Evolutionary conservation across 2,888 invertebrate species (phyloP).

Genomic region (Actias luna): DNA sequence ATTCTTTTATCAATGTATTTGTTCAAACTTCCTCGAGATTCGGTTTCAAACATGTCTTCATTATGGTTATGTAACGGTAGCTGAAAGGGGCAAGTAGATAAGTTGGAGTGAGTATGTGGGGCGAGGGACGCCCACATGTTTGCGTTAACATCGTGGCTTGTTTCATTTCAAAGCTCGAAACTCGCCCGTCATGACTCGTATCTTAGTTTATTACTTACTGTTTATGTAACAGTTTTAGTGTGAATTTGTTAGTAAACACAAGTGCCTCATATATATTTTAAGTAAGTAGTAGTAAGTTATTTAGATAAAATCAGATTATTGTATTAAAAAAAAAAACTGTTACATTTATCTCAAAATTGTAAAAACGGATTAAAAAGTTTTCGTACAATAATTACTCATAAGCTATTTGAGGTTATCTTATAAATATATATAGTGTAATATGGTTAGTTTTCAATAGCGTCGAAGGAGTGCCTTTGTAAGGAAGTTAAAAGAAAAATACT

Average conservation of each 20-base stretch:
- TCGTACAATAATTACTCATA: no score
- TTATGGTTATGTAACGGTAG: neutral
- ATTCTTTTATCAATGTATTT: neutral
- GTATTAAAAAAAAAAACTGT: no score
- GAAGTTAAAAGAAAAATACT: no score
- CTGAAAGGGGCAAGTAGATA: neutral
- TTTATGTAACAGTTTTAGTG: neutral
- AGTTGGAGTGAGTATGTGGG: neutral
- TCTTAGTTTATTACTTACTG: conserved; percentile 4
- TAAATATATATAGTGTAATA: no score
- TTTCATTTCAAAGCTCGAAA: conserved; percentile 4
- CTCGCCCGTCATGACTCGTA: neutral
- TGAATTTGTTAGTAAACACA: neutral
- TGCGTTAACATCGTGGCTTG: neutral
- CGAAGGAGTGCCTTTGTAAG: no score
- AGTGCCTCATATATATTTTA: neutral
- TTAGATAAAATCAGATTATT: no score
- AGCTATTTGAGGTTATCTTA: no score
- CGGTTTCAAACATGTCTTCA: neutral
- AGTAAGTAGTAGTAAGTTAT: neutral
- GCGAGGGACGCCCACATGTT: conserved; percentile 3
- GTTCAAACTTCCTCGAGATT: neutral
- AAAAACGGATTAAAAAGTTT: no score
- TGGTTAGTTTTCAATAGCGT: no score
- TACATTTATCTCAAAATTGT: no score